Base-by-base conservation (phyloP, 2,113 vertebrate species). In the Cairina moschata region DNA sequence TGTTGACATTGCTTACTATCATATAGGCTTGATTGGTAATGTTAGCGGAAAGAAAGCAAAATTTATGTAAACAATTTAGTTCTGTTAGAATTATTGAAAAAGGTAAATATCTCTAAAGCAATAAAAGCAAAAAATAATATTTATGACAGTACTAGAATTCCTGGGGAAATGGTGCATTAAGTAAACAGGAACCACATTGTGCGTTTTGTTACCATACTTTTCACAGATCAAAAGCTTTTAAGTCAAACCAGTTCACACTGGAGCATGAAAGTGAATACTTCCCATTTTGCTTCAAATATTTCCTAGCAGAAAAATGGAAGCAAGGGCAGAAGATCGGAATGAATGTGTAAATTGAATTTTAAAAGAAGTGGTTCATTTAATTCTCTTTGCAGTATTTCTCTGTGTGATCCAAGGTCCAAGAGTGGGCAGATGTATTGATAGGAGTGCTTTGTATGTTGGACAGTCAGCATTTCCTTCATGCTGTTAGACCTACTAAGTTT, bases 41-140 rank as follows among this genome's bases (percentile, higher is more conserved):
- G 1, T 67, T 29, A 86, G 46, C 72, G 34, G 60, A 77, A 96
- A 91, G 59, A 83, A 78, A 73, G 25, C 60, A 95, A 88, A 80
- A 95, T 75, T 86, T 88, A 86, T 91, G 80, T 67, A 86, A 94
- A 83, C 55, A 91, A 90, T 94, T 95, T 56, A 81, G 54, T 84
- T 88, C 60, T 75, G 54, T 77, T 92, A 54, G 68, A 86, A 77
- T 86, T 88, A 71, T 59, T 91, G 65, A 60, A 86, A 94, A 83
- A 32, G 10, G 63, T 17, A 91, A 88, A 50, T 86, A 67, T 67
- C 22, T 93, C 79, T 52, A 78, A 77, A 90, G 82, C 68, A 83
- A 71, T 93, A 81, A 86, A 85, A 90, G n/a, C 48, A 63, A 95
- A 72, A 80, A 90, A 71, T 81, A 83, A 7, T 86, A 76, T 90